Percentiles rank a stretch among this genome's conserved stretches.
These are phyloP conservation scores for Propithecus deckenii DNA, from an alignment of 2,797 vertebrate genomes.

Conservation along the genomic window DNA sequence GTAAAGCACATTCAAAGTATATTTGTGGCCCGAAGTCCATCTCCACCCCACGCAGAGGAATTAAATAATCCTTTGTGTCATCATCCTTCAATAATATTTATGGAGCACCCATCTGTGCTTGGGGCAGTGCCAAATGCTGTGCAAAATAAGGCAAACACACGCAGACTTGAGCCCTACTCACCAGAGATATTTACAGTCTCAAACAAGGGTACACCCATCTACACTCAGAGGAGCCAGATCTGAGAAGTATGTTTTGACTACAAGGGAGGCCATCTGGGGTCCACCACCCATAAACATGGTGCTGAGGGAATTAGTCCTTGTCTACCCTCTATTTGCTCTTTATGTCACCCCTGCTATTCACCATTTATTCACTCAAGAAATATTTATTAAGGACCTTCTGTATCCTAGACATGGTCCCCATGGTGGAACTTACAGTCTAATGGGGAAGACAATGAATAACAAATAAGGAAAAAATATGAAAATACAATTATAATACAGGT, in stretches of 20 bases:
- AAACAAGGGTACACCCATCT: background rate
- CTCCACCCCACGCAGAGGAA: background rate
- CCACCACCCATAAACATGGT: background rate
- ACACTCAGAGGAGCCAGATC: background rate
- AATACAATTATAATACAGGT: background rate
- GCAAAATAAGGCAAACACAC: conserved; percentile 24
- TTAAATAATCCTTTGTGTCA: conserved; percentile 63
- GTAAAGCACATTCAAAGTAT: conserved; percentile 26
- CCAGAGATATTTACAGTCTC: conserved; percentile 18
- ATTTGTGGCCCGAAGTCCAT: background rate
- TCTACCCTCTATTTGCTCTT: background rate
- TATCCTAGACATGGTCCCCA: background rate
- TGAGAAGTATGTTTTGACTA: conserved; percentile 23
- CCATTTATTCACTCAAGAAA: background rate
- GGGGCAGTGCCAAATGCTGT: background rate
- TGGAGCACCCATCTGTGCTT: conserved; percentile 50
- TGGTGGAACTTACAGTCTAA: background rate
- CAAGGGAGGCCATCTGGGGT: background rate
- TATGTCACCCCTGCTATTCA: background rate
- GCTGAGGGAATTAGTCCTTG: background rate
- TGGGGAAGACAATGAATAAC: background rate
- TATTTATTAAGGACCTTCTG: background rate
- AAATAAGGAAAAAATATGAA: background rate
- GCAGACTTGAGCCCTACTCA: background rate
- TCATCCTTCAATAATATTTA: conserved; percentile 71